Base-by-base conservation (phyloP, 2,113 vertebrate genomes). In the Menidia beryllina region DNA sequence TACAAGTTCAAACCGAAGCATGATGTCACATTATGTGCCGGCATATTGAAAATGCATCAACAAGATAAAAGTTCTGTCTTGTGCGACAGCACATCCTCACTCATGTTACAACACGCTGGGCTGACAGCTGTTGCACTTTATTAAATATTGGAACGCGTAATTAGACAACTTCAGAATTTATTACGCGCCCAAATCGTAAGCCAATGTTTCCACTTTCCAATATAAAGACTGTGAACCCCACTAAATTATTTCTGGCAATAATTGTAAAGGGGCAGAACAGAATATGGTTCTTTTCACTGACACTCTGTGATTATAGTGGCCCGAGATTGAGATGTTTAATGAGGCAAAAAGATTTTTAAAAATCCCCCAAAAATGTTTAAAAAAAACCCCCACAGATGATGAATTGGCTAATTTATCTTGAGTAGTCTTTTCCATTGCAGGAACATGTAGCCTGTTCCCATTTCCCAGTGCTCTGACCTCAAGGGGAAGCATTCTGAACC, bases 91-190 rank as follows among this genome's bases (percentile, higher is more conserved):
- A 36, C 51, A 67, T 52, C 10, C 20, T 1, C 13, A 62, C 10
- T 49, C 13, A 21, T 25, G n/a, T 27, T 27, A 26, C 10, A 38
- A 21, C 21, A 48, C 36, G 3, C 23, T 52, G 30, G 14, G 55
- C 60, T 68, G 52, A 27, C 23, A 53, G 39, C 20, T 6, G 12
- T 27, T 45, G 67, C 15, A 34, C 27, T 51, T 50, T 17, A 19
- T 47, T 23, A n/a, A 49, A 59, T 55, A n/a, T 26, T 19, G 54
- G 17, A 62, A 69, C 5, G 27, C 2, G 27, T 69, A 10, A 34
- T 10, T 34, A 10, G 41, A 14, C 25, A 26, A 30, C 26, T 48
- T 61, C 7, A 34, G 27, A 30, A 20, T 27, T 47, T 25, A n/a
- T 30, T 21, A 61, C 21, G 7, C 59, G 26, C 4, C 38, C 9